Conservation (phyloP, 2,888 invertebrate species). For the Nebria brevicollis region DNA sequence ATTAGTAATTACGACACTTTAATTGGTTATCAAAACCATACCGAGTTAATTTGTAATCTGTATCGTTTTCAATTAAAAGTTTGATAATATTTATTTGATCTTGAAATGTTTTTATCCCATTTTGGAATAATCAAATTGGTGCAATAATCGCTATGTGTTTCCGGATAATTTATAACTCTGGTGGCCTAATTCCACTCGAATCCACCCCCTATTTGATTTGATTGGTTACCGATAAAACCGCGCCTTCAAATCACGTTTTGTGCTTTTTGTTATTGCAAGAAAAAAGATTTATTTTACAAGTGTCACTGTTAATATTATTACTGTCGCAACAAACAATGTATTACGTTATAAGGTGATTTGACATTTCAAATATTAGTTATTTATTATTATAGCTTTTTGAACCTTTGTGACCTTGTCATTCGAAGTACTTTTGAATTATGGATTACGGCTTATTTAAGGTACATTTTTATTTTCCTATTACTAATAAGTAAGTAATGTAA, state of each 20-base stretch:
- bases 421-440: too few species aligned
- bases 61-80: neutral
- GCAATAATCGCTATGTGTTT: neutral
- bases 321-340: neutral
- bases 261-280: neutral
- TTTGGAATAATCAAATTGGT: neutral
- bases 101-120: neutral
- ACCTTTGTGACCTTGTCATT: too few species aligned
- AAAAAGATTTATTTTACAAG: neutral
- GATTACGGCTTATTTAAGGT: too few species aligned
- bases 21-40: neutral
- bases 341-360: too few species aligned
- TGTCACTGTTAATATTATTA: neutral
- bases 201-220: neutral
- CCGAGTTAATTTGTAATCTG: neutral
- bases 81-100: neutral
- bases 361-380: too few species aligned
- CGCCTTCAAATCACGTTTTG: neutral
- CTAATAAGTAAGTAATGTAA: too few species aligned
- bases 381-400: too few species aligned
- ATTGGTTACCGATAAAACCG: neutral
- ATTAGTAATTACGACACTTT: constrained; percentile 11
- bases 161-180: neutral
- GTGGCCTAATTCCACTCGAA: neutral
- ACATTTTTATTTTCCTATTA: too few species aligned